These are phyloP conservation scores for Portevinia maculata DNA, from an alignment of 2,888 invertebrate genomes.

Conservation along the genomic window DNA sequence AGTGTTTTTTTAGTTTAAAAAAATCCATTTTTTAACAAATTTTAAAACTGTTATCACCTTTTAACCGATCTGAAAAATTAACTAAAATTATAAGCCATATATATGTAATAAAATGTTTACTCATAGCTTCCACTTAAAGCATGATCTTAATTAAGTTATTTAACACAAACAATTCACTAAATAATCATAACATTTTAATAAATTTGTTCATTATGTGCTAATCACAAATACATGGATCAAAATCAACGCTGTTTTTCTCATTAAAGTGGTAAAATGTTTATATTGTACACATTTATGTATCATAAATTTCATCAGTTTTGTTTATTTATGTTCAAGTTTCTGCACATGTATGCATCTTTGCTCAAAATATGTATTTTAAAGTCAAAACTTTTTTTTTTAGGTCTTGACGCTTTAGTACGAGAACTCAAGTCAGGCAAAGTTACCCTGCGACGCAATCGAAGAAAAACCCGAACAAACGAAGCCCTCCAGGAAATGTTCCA, in stretches of 20 bases:
- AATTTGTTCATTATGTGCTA: slow-evolving; percentile 9
- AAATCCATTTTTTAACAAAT: too few species aligned
- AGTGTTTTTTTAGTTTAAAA: too few species aligned
- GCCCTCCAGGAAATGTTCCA: slow-evolving; percentile 82
- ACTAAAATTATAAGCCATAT: too few species aligned
- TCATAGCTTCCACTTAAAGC: too few species aligned
- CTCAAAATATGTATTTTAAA: background rate
- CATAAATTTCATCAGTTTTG: background rate
- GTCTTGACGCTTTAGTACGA: slow-evolving; percentile 83
- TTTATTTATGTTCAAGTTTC: background rate
- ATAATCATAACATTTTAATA: slow-evolving; percentile 25
- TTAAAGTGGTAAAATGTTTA: slow-evolving; percentile 38
- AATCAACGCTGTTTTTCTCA: slow-evolving; percentile 22
- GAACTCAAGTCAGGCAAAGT: slow-evolving; percentile 82
- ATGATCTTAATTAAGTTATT: background rate
- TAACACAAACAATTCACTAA: slow-evolving; percentile 4
- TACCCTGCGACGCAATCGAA: slow-evolving; percentile 81
- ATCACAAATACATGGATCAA: slow-evolving; percentile 30
- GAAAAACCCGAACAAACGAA: slow-evolving; percentile 81
- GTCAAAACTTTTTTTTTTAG: slow-evolving; percentile 74
- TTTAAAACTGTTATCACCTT: too few species aligned
- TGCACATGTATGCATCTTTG: background rate
- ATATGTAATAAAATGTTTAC: too few species aligned
- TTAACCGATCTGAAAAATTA: too few species aligned
- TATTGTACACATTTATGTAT: slow-evolving; percentile 1